Base-by-base conservation (phyloP, 2,888 invertebrate species). In the Blastobasis lacticolella region DNA sequence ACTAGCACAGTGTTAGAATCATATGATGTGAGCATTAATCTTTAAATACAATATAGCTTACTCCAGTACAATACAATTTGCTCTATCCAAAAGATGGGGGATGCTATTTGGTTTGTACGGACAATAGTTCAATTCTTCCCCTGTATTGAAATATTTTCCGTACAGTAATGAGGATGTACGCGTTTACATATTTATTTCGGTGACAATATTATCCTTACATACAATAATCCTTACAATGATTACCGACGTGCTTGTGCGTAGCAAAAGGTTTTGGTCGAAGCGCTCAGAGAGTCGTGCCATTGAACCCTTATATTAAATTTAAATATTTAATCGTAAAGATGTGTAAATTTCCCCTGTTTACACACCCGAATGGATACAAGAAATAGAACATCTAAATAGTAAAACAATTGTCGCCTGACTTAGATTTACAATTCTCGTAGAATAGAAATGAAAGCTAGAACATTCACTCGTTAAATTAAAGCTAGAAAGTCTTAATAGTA, bases 261-360 rank as follows among this genome's bases (percentile, higher is more conserved):
- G 79, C 82, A 64, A 69, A 67, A 65, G 68, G 52, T 52, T 63
- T 77, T 78, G 75, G 78, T 84, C 79, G 67, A 84, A 85, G 83
- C 84, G 2, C 67, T 71, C 71, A 62, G 83, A 84, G 85, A 82
- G 70, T 64, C 68, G 64, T 75, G 73, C 62, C 36, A 41, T 23
- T 45, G 51, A 37, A 46, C 10, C 37, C 6, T n/a, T 46, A 38
- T 46, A 46, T 36, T 23, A 6, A 74, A 73, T 69, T 78, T 75
- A 51, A 50, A 2, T 23, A 23, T 23, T 23, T 23, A 23, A 23
- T 23, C 23, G 53, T 69, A 70, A 66, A 61, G 45, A 61, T 79
- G 85, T 88, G 88, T 87, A 87, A 87, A 87, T 75, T 87, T 88
- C 88, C 88, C 88, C 88, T 57, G 60, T 80, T 87, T 85, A 87